Percentiles rank a stretch among this genome's conserved stretches.
Conservation (phyloP, 1,140 invertebrate species). For the Philotrypesis tridentata region DNA sequence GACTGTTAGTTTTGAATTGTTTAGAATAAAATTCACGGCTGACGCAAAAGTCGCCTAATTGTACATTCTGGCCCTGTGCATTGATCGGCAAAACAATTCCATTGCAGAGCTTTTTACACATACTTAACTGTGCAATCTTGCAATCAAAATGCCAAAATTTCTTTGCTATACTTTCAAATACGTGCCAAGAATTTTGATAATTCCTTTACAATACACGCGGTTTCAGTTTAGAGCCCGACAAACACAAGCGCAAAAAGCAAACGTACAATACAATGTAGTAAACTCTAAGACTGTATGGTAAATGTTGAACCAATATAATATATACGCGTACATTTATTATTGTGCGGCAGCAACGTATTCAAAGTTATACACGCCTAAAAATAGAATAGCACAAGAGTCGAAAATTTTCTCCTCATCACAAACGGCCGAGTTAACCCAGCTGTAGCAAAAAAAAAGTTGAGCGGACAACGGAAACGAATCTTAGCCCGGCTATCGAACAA, state of each 20-base stretch:
- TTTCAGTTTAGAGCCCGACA: neutral
- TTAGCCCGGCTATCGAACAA: neutral
- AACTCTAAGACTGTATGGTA: neutral
- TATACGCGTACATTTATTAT: neutral
- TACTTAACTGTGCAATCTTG: neutral
- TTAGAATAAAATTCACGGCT: neutral
- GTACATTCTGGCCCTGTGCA: neutral
- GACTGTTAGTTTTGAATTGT: neutral
- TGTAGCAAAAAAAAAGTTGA: neutral
- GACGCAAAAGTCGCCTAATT: neutral
- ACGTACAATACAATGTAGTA: neutral
- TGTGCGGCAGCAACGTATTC: neutral
- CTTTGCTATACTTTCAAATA: neutral
- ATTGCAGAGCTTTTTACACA: neutral
- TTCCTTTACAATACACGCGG: neutral
- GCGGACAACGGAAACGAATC: neutral
- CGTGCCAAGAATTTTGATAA: neutral
- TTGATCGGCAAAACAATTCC: neutral
- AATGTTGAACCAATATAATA: neutral
- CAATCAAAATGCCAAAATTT: neutral
- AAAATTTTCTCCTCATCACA: neutral
- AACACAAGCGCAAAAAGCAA: too few relatives aligned
- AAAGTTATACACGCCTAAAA: neutral
- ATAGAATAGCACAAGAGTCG: neutral
- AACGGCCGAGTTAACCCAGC: neutral